phyloP scores from a whole-genome alignment of 2,888 invertebrate genomes.

The Thymelicus lineola region DNA sequence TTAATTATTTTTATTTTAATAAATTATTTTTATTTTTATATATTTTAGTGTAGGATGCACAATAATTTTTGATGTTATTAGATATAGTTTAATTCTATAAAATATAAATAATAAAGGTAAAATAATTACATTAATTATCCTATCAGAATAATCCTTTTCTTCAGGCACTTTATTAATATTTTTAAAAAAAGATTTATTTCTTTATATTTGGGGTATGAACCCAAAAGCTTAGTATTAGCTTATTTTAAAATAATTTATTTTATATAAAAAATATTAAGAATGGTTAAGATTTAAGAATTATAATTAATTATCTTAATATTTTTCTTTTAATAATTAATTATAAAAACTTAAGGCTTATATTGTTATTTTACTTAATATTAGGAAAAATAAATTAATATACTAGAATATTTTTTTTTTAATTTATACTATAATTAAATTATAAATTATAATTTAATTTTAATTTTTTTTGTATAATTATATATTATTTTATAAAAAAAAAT shows the following conservation, averaged over 20 bases:
- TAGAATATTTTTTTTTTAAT: too few relatives aligned
- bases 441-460: not conserved
- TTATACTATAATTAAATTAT: too few relatives aligned
- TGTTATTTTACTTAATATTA: too few relatives aligned
- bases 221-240: conserved; percentile 86
- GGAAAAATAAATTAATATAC: too few relatives aligned
- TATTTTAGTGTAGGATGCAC: conserved; percentile 87
- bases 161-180: conserved; percentile 79
- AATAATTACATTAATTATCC: conserved; percentile 67
- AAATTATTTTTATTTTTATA: conserved; percentile 44
- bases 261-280: conserved; percentile 48
- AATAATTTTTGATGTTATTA: conserved; percentile 86
- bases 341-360: conserved; percentile 77
- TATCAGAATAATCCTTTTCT: conserved; percentile 79
- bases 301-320: conserved; percentile 46
- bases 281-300: conserved; percentile 45
- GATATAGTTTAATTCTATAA: conserved; percentile 87
- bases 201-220: conserved; percentile 87
- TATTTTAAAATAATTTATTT: conserved; percentile 64
- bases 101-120: conserved; percentile 85
- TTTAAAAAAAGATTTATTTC: conserved; percentile 71
- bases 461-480: too few relatives aligned
- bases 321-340: conserved; percentile 42
- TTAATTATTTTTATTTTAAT: conserved; percentile 44
- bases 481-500: too few relatives aligned